Percentiles rank a stretch among this genome's conserved stretches.
Conservation (phyloP, 2,797 vertebrate genomes). For the Sandelia bainsii region DNA sequence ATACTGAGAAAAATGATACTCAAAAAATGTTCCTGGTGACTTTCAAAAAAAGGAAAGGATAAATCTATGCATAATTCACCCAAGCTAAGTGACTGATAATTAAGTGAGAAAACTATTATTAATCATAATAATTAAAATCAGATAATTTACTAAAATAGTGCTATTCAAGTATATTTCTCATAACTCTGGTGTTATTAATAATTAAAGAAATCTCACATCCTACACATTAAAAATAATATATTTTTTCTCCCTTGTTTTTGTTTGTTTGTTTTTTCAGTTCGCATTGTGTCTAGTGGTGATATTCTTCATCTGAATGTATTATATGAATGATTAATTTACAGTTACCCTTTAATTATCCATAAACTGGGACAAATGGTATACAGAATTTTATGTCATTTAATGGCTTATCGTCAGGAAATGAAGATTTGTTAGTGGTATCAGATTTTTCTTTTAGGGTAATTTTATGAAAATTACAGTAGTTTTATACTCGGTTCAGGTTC, state of each 20-base stretch:
- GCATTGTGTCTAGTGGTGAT: not conserved
- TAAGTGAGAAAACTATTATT: not conserved
- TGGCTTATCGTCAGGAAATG: not conserved
- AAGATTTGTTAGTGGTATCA: not conserved
- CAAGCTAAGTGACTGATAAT: not conserved
- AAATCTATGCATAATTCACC: not conserved
- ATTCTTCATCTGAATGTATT: not conserved
- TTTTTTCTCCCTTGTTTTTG: not conserved
- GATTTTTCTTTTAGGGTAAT: not conserved
- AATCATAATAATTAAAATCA: not conserved
- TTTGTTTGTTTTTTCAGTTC: not conserved
- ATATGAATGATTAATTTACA: not conserved
- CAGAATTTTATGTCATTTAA: not conserved
- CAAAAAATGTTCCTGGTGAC: constrained; percentile 28
- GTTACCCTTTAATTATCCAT: not conserved
- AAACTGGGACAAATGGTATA: too few species aligned
- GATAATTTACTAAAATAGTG: not conserved
- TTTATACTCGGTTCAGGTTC: not conserved
- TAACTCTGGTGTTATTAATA: too few species aligned
- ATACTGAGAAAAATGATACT: constrained; percentile 49
- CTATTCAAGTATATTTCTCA: too few species aligned
- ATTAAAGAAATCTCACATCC: not conserved
- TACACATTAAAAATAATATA: not conserved
- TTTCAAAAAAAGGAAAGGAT: constrained; percentile 31
- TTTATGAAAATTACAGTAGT: not conserved